Conservation (phyloP, 1,140 invertebrate genomes). For the Drosophila bipectinata region DNA sequence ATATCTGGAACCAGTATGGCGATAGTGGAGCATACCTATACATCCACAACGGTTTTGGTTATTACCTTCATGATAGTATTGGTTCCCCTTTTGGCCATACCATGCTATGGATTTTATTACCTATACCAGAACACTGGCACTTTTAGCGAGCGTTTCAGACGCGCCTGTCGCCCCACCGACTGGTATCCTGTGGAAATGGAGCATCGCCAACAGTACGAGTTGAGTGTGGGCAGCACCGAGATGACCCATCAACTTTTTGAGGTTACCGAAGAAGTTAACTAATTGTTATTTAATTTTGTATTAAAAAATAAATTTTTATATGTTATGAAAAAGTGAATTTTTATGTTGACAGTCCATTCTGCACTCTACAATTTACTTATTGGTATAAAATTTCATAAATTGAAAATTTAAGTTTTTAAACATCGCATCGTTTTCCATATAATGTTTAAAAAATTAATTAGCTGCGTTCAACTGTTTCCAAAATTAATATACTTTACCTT, state of each 20-base stretch:
- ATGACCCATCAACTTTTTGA: conserved; percentile 74
- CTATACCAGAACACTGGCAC: conserved; percentile 56
- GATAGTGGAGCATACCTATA: conserved; percentile 27
- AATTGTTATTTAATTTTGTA: neutral
- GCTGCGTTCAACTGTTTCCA: no score
- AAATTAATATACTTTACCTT: neutral
- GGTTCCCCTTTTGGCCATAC: conserved; percentile 58
- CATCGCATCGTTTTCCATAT: no score
- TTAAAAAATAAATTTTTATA: neutral
- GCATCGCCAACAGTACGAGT: conserved; percentile 74
- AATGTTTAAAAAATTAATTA: no score
- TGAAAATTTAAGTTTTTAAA: no score
- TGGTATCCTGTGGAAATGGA: conserved; percentile 77
- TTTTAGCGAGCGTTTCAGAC: conserved; percentile 54
- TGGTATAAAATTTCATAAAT: no score
- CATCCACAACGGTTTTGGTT: conserved; percentile 7
- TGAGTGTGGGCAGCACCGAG: conserved; percentile 63
- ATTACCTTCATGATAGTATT: conserved; percentile 11
- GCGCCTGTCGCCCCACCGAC: conserved; percentile 68
- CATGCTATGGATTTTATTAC: conserved; percentile 61
- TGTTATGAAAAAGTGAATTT: no score
- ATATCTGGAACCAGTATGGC: conserved; percentile 9
- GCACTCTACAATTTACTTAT: no score
- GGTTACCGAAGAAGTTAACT: conserved; percentile 68
- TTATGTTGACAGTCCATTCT: no score